Evolutionary conservation across 2,797 vertebrate species (phyloP).

Genomic region (Bucorvus abyssinicus): DNA sequence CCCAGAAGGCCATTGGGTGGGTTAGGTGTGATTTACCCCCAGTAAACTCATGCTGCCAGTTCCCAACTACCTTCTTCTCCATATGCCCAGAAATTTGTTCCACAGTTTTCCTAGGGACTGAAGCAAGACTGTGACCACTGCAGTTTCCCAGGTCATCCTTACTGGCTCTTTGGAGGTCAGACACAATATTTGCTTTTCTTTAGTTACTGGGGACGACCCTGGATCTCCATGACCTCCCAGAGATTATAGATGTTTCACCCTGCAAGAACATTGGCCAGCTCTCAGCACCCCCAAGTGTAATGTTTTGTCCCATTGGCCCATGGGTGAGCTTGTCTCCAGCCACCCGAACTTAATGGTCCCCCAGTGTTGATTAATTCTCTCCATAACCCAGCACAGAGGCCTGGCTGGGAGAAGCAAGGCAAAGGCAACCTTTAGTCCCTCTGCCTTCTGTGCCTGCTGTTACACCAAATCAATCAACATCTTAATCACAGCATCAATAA

Average conservation of each 20-base stretch:
- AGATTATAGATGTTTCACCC: background rate
- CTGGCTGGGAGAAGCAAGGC: background rate
- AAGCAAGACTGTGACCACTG: background rate
- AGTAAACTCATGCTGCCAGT: rapidly evolving
- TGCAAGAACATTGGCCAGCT: background rate
- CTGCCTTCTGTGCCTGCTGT: background rate
- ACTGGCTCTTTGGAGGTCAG: background rate
- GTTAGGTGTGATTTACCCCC: background rate
- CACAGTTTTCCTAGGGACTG: background rate
- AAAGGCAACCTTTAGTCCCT: background rate
- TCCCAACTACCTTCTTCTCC: background rate
- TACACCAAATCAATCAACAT: background rate
- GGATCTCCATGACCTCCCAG: background rate
- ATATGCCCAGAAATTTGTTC: rapidly evolving
- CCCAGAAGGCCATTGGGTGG: background rate
- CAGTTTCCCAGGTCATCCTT: background rate
- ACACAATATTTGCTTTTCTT: background rate
- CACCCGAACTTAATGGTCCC: background rate
- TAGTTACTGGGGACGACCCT: background rate
- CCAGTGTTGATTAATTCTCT: background rate
- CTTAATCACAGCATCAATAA: constrained; percentile 15
- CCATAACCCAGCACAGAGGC: background rate
- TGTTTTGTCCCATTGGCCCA: background rate
- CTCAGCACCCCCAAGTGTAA: background rate
- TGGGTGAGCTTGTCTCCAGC: background rate